phyloP scores from a whole-genome alignment of 2,113 vertebrate genomes.

The Odontophorus gujanensis region DNA sequence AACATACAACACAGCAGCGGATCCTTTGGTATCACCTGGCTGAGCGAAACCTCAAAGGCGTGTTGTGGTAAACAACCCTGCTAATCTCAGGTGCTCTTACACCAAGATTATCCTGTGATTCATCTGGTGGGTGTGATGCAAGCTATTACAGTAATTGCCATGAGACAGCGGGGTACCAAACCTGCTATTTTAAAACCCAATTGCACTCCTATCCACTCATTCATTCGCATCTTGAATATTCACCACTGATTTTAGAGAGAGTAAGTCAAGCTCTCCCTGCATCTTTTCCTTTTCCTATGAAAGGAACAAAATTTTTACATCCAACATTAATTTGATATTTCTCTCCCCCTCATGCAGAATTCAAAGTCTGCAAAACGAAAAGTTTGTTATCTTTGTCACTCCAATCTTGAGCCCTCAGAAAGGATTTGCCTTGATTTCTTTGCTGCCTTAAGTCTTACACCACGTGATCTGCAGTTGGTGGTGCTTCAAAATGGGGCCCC shows the following conservation, averaged over 20 bases:
- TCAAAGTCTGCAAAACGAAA: not conserved
- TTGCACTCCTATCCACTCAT: not conserved
- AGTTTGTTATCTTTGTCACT: not conserved
- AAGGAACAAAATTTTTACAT: not conserved
- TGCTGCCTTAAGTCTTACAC: not conserved
- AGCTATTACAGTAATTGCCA: not conserved
- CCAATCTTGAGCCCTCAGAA: not conserved
- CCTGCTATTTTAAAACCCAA: not conserved
- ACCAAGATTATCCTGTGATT: not conserved
- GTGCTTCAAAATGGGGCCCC: not conserved
- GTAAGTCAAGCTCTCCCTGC: not conserved
- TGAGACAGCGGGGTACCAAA: not conserved
- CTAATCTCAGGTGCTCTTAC: not conserved
- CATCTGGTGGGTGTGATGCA: not conserved
- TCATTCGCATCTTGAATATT: not conserved
- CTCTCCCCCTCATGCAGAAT: not conserved
- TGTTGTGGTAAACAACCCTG: not conserved
- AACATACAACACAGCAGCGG: not conserved
- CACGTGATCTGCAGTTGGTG: slow-evolving; percentile 24
- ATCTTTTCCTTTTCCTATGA: not conserved
- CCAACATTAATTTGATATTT: not conserved
- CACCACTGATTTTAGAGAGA: not conserved
- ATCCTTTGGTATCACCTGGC: not conserved
- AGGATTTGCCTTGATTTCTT: slow-evolving; percentile 31
- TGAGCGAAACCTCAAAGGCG: not conserved